Evolutionary conservation across 64 coral and sea anemone species (phyloP), one percentile per base, ranked within the genome.

Genomic region (Orbicella faveolata): DNA sequence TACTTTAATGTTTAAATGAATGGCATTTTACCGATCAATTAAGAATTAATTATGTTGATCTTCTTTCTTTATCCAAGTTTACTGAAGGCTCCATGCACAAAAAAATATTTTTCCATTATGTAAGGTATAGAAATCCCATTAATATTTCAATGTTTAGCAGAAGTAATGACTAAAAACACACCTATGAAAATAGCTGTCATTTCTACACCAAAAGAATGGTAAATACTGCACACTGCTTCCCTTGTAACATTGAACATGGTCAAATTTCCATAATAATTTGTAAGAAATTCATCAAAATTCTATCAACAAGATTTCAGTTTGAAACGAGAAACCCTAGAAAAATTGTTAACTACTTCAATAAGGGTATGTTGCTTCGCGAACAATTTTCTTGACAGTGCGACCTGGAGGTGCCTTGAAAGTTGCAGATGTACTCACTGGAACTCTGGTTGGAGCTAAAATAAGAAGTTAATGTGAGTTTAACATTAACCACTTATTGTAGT

Each of bases 281-380:
- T 66, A 66, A 66, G 80, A 72, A 73, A 72, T 63, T 41, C 19
- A 63, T 83, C 61, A 68, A 66, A 72, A 72, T 5, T 21, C 35
- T 85, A 67, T 52, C 6, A 85, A 52, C 61, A 52, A 85, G 21
- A 37, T 52, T 33, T 72, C 20, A 39, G 36, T 52, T 85, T 85
- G 21, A 48, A 67, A 63, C 44, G 20, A 21, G 37, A 85, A 85
- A 52, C 63, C 25, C 14, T 68, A 37, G 41, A 23, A 73, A 23
- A 74, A 39, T 80, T 57, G 25, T 36, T 35, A 79, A 79, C n/a
- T 61, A 51, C 26, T 73, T 92, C 68, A 92, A 74, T 92, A 92
- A 53, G 90, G 90, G 75, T 73, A 92, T 70, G 90, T 51, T 68
- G 90, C 90, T 87, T 92, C 90, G 74, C 90, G 90, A 87, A 87